Conservation (phyloP, 2,113 vertebrate species). For the Cichladusa arquata region DNA sequence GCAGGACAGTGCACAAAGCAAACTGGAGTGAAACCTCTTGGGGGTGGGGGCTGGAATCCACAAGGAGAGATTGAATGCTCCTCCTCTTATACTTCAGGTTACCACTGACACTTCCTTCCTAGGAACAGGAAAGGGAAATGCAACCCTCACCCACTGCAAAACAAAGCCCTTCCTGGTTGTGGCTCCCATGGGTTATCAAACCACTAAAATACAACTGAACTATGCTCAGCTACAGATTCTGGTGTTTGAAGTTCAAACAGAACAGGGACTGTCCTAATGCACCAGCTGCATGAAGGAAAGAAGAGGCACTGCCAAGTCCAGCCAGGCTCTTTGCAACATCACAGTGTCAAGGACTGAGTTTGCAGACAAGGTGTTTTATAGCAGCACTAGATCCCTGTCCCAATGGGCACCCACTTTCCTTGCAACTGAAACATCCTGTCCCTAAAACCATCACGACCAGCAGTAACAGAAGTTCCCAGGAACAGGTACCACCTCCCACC, state of each 20-base stretch:
- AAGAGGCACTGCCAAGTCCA: not conserved
- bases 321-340: not conserved
- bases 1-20: not conserved
- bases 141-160: not conserved
- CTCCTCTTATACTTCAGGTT: not conserved
- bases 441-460: not conserved
- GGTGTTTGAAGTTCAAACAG: not conserved
- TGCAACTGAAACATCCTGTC: not conserved
- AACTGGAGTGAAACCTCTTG: not conserved
- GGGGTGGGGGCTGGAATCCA: not conserved
- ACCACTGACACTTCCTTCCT: not conserved
- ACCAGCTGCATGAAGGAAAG: accelerated
- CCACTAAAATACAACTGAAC: not conserved
- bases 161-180: not conserved
- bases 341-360: not conserved
- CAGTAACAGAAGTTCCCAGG: not conserved
- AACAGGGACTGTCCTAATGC: accelerated
- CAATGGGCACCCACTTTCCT: not conserved
- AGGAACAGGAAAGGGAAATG: not conserved
- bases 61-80: not conserved
- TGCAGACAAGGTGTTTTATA: not conserved
- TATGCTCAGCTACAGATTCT: not conserved
- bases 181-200: not conserved
- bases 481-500: not conserved
- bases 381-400: not conserved